These are phyloP conservation scores for Myotis planiceps DNA, from an alignment of 2,797 vertebrate species.

Conservation along the genomic window DNA sequence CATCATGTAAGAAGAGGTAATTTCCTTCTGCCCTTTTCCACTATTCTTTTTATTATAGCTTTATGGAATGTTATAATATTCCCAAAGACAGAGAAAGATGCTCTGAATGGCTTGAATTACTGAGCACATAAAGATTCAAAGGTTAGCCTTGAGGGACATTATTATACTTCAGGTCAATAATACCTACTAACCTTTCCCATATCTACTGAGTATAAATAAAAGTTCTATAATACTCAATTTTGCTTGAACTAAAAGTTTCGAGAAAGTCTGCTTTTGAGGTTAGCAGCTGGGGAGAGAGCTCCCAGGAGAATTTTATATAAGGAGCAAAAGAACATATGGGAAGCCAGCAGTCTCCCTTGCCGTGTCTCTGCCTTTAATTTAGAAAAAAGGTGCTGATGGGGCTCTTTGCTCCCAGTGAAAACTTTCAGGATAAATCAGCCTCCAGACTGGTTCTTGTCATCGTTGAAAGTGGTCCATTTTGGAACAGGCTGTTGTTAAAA, in stretches of 20 bases:
- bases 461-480: slow-evolving; percentile 53
- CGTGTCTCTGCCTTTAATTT: slow-evolving; percentile 64
- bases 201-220: slow-evolving; percentile 79
- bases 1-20: slow-evolving; percentile 69
- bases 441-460: not conserved
- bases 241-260: slow-evolving; percentile 75
- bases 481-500: slow-evolving; percentile 54
- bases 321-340: slow-evolving; percentile 52
- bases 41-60: slow-evolving; percentile 78
- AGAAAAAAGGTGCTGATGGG: slow-evolving; percentile 63
- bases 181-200: slow-evolving; percentile 78
- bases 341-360: slow-evolving; percentile 48
- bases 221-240: slow-evolving; percentile 71
- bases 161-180: slow-evolving; percentile 83
- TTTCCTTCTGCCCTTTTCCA: slow-evolving; percentile 82
- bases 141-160: slow-evolving; percentile 84
- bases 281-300: slow-evolving; percentile 47
- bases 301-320: slow-evolving; percentile 62
- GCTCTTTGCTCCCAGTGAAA: slow-evolving; percentile 65
- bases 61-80: slow-evolving; percentile 82
- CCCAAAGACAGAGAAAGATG: slow-evolving; percentile 81
- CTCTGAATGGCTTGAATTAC: slow-evolving; percentile 78
- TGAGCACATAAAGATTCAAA: slow-evolving; percentile 84
- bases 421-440: slow-evolving; percentile 55
- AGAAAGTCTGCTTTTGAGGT: slow-evolving; percentile 74